These are phyloP conservation scores for Miltochrista miniata DNA, from an alignment of 2,888 invertebrate genomes.

Conservation along the genomic window DNA sequence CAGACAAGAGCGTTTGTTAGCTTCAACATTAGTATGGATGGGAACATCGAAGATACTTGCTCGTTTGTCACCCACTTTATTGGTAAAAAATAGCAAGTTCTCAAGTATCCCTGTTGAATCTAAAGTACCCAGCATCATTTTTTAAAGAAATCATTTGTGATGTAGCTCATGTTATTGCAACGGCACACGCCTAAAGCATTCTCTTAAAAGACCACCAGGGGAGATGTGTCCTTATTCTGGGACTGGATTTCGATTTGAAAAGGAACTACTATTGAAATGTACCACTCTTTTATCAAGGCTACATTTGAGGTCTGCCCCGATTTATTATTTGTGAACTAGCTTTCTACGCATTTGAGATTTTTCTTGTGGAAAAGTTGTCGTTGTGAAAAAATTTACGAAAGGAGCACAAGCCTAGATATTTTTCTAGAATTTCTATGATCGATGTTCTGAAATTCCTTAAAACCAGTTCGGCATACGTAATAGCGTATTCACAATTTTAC, in stretches of 20 bases:
- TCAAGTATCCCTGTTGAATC: constrained; percentile 4
- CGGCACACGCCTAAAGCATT: constrained; percentile 31
- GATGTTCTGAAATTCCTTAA: no score
- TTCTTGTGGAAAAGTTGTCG: no score
- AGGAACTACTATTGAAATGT: not conserved
- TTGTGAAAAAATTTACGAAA: no score
- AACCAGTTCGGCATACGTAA: no score
- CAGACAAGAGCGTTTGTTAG: no score
- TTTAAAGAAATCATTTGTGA: constrained; percentile 35
- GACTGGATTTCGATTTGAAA: not conserved
- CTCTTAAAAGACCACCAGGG: constrained; percentile 39
- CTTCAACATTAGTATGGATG: not conserved
- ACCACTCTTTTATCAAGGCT: no score
- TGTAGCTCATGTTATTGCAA: constrained; percentile 38
- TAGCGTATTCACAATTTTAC: no score
- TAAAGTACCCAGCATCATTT: constrained; percentile 9
- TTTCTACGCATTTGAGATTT: no score
- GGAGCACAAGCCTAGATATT: no score
- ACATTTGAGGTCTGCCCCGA: no score
- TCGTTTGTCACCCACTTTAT: not conserved
- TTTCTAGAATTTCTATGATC: no score
- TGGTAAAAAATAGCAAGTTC: not conserved
- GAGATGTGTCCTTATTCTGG: constrained; percentile 33
- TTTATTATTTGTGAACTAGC: no score
- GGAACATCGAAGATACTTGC: not conserved